These are phyloP conservation scores for Acanthornis magna DNA, from an alignment of 2,797 vertebrate genomes.

Conservation along the genomic window DNA sequence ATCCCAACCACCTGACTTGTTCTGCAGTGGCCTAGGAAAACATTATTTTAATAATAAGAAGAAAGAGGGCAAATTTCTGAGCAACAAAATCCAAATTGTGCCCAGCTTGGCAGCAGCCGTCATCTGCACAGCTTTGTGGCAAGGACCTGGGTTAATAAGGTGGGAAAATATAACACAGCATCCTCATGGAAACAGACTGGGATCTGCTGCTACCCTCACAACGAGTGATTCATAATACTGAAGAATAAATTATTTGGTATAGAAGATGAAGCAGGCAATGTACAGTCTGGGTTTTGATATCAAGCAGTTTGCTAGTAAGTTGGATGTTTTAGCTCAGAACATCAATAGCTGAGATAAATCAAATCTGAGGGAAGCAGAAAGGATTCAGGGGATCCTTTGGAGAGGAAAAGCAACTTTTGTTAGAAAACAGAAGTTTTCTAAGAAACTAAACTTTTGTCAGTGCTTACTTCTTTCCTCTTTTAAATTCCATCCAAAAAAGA, in stretches of 20 bases:
- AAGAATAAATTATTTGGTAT: background rate
- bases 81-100: background rate
- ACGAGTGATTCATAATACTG: background rate
- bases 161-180: background rate
- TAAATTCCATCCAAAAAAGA: background rate
- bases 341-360: background rate
- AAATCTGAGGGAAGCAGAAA: background rate
- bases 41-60: background rate
- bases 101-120: background rate
- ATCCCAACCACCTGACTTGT: fast-evolving
- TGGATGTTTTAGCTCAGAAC: background rate
- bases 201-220: background rate
- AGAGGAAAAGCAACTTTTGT: background rate
- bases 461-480: background rate
- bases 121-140: fast-evolving
- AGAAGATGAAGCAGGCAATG: background rate
- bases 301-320: background rate
- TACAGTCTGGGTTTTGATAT: background rate
- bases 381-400: background rate
- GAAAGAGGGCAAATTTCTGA: background rate
- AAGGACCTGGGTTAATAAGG: background rate
- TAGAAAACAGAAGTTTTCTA: background rate
- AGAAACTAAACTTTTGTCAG: background rate
- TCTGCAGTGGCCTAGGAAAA: background rate
- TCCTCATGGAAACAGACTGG: background rate